These are phyloP conservation scores for Rutilus rutilus DNA, from an alignment of 2,113 vertebrate species.

Conservation along the genomic window DNA sequence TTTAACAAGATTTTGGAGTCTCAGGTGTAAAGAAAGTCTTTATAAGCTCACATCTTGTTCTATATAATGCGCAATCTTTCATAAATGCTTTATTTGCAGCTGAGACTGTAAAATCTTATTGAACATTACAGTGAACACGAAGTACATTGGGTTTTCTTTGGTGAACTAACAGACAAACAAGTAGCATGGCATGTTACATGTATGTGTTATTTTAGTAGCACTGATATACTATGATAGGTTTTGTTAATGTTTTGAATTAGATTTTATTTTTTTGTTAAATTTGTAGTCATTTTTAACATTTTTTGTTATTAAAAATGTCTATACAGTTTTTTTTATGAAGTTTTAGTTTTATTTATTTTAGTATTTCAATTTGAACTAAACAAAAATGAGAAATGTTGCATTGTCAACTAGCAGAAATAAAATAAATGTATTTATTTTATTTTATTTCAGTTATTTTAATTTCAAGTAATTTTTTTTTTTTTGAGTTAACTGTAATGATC, in stretches of 20 bases:
- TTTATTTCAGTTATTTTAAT: no score
- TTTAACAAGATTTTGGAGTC: conserved; percentile 3
- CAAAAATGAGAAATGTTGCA: no score
- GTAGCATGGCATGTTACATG: not conserved
- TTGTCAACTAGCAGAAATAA: no score
- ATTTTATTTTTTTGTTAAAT: not conserved
- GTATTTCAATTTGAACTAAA: no score
- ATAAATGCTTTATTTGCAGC: not conserved
- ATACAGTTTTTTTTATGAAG: not conserved
- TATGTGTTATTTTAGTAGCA: not conserved
- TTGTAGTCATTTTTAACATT: not conserved
- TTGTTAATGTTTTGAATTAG: not conserved
- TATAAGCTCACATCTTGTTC: not conserved
- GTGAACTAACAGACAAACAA: not conserved
- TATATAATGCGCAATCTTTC: not conserved
- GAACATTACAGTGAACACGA: not conserved
- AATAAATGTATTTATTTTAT: no score
- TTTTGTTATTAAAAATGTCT: not conserved
- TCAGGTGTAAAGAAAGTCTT: conserved; percentile 10
- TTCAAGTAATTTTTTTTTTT: no score
- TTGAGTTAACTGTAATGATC: no score
- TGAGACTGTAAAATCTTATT: not conserved
- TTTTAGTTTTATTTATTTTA: no score
- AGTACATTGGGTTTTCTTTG: not conserved
- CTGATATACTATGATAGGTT: not conserved